Percentiles rank a stretch among this genome's conserved stretches.
Evolutionary conservation across 1,140 invertebrate genomes (phyloP).

Genomic region (Cecropterus lyciades): DNA sequence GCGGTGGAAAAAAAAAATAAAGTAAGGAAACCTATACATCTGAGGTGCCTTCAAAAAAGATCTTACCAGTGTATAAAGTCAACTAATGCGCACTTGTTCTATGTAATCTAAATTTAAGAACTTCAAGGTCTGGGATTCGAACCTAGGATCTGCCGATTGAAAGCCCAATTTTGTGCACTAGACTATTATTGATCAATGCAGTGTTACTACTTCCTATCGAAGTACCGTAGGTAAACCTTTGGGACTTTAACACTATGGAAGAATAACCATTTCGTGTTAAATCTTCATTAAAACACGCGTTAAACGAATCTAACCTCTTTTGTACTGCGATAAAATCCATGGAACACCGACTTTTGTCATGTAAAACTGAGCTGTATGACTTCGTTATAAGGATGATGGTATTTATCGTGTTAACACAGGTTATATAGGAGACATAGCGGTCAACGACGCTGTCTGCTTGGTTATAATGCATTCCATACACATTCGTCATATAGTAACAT

Average conservation of each 20-base stretch:
- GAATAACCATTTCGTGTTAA: neutral
- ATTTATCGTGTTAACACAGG: constrained; percentile 39
- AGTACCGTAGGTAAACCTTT: neutral
- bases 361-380: constrained; percentile 1
- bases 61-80: too few relatives aligned
- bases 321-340: neutral
- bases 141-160: too few relatives aligned
- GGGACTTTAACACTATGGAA: neutral
- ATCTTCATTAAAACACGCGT: neutral
- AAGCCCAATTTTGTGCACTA: too few relatives aligned
- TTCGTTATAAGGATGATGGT: constrained; percentile 4
- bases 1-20: too few relatives aligned
- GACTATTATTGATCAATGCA: too few relatives aligned
- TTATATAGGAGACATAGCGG: constrained; percentile 37
- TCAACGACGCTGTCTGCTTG: constrained; percentile 45
- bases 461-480: constrained; percentile 46
- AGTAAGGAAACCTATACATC: too few relatives aligned
- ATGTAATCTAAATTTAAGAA: too few relatives aligned
- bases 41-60: too few relatives aligned
- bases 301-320: neutral
- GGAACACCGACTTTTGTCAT: too few relatives aligned
- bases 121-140: too few relatives aligned
- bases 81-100: too few relatives aligned
- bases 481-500: constrained; percentile 43
- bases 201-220: too few relatives aligned